Evolutionary conservation across 2,888 invertebrate species (phyloP).

Genomic region (Brachylomia viminalis): DNA sequence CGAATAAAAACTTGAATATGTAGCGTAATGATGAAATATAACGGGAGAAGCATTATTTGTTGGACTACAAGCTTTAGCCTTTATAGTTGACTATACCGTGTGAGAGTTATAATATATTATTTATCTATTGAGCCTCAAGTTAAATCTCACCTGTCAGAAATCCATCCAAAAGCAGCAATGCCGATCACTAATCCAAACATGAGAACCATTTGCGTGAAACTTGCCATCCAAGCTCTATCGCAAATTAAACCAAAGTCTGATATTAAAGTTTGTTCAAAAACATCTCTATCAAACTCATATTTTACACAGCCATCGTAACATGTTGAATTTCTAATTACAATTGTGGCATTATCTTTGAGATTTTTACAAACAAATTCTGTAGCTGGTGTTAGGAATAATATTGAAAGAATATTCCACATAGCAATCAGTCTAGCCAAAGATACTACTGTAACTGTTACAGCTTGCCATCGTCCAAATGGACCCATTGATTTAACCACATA

Average conservation of each 20-base stretch:
- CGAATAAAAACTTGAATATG: neutral
- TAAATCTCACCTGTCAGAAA: slow-evolving; percentile 82
- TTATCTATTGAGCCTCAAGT: too few species aligned
- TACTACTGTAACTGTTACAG: slow-evolving; percentile 63
- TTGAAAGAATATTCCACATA: slow-evolving; percentile 73
- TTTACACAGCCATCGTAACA: slow-evolving; percentile 76
- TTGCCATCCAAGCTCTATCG: slow-evolving; percentile 76
- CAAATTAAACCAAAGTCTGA: slow-evolving; percentile 78
- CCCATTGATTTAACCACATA: slow-evolving; percentile 79
- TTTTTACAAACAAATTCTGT: slow-evolving; percentile 74
- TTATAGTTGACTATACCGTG: too few species aligned
- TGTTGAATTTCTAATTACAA: slow-evolving; percentile 68
- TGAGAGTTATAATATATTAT: too few species aligned
- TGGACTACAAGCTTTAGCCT: too few species aligned
- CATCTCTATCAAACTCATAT: slow-evolving; percentile 70
- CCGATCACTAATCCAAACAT: slow-evolving; percentile 79
- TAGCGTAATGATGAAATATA: neutral
- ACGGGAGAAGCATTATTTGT: too few species aligned
- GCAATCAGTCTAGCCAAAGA: slow-evolving; percentile 69
- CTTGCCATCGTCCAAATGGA: slow-evolving; percentile 77
- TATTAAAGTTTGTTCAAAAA: slow-evolving; percentile 73
- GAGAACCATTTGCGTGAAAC: slow-evolving; percentile 75
- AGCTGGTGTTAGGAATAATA: slow-evolving; percentile 76
- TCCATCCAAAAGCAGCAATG: slow-evolving; percentile 76
- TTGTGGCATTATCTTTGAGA: slow-evolving; percentile 65